Evolutionary conservation across 2,888 invertebrate genomes (phyloP), one percentile per base, ranked within the genome.

Genomic region (Archips xylosteana): DNA sequence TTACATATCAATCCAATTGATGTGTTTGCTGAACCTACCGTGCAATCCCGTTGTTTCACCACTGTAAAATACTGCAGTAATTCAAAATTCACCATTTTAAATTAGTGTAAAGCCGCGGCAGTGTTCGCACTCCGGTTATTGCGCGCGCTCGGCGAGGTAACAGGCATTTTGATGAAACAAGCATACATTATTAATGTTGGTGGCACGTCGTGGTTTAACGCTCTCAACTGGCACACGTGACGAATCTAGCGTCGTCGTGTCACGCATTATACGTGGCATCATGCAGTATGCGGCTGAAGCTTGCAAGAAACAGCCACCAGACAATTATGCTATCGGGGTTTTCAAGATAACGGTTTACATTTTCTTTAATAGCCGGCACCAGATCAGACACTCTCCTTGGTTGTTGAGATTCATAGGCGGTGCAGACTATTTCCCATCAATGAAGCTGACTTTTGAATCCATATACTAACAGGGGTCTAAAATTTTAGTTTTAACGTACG

Each of bases 131-230:
- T 47, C 47, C 15, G 45, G 70, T 64, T 47, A 64, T 23, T 47
- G 69, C 36, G 49, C 62, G 51, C 36, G 59, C 64, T 45, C 69
- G 61, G 63, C 70, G 57, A 59, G 64, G 39, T 47, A 59, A 15
- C 45, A 64, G 64, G 59, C 64, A 64, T 71, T 64, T 71, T 71
- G 70, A 71, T 71, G 70, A 59, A 64, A 47, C 70, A 59, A 63
- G 64, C 64, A 59, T 71, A 64, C 63, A 71, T 63, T 70, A 70
- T 70, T 70, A 64, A 70, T 49, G 64, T 47, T 8, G 47, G 57
- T 39, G 66, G 42, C 45, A 65, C 23, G 13, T 57, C 45, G 63
- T 34, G 70, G 70, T 64, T 64, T 63, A 63, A 45, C 57, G n/a
- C 57, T 49, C 47, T 59, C 47, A 15, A 12, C 10, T 15, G 10